phyloP scores from a whole-genome alignment of 2,888 invertebrate genomes.

The Phorcus lineatus region DNA sequence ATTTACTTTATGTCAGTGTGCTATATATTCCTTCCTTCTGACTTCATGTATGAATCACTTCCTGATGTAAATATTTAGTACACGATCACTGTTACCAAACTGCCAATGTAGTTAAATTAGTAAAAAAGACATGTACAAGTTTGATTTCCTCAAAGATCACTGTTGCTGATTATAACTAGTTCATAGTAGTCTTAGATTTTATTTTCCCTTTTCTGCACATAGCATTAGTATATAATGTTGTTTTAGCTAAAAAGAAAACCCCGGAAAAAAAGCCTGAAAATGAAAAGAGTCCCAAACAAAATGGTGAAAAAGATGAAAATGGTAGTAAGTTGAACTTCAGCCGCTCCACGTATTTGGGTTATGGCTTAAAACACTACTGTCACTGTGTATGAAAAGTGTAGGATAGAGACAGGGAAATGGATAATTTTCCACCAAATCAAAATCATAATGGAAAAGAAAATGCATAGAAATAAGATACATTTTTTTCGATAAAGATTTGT shows the following conservation, averaged over 20 bases:
- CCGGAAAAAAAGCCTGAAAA: conserved; percentile 20
- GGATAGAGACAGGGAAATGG: neutral
- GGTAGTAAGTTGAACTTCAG: conserved; percentile 12
- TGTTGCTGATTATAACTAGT: too few relatives aligned
- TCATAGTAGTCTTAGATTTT: too few relatives aligned
- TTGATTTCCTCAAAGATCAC: too few relatives aligned
- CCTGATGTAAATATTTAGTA: too few relatives aligned
- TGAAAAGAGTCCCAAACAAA: conserved; percentile 19
- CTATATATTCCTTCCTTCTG: too few relatives aligned
- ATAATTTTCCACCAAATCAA: neutral
- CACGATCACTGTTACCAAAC: too few relatives aligned
- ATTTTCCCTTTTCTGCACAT: too few relatives aligned
- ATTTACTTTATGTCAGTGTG: neutral
- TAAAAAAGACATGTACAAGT: too few relatives aligned
- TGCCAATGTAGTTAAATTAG: too few relatives aligned
- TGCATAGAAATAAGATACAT: too few relatives aligned
- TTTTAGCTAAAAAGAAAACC: conserved; percentile 19
- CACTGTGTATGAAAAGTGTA: neutral
- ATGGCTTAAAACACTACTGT: neutral
- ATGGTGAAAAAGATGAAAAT: conserved; percentile 14
- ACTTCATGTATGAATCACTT: too few relatives aligned
- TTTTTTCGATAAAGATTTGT: too few relatives aligned
- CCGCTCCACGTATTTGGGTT: neutral
- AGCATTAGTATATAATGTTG: neutral
- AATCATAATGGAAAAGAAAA: neutral